Evolutionary conservation across 1,140 invertebrate genomes (phyloP).

Genomic region (Bombus haemorrhoidalis): DNA sequence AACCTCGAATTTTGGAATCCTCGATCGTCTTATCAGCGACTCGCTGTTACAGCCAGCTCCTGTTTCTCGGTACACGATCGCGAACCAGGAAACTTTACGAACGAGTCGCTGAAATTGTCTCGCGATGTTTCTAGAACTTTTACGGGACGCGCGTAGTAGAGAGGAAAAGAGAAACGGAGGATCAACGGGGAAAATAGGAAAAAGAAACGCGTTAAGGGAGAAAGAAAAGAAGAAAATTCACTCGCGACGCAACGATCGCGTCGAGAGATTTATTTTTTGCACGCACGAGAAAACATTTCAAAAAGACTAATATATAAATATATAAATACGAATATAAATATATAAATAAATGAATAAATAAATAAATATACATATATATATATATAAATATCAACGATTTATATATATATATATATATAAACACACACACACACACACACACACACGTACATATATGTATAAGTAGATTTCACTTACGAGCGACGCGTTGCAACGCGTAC

Average conservation of each 20-base stretch:
- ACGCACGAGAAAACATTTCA: slow-evolving; percentile 64
- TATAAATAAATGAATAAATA: slow-evolving; percentile 24
- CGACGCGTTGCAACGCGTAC: slow-evolving; percentile 28
- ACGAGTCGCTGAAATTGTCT: background rate
- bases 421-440: background rate
- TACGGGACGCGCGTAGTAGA: background rate
- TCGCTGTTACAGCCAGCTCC: background rate
- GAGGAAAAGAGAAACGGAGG: background rate
- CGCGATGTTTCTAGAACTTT: slow-evolving; percentile 1
- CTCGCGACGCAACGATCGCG: slow-evolving; percentile 29
- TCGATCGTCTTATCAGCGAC: background rate
- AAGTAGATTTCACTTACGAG: slow-evolving; percentile 34
- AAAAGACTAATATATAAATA: slow-evolving; percentile 60
- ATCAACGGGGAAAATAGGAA: background rate
- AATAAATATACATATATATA: background rate
- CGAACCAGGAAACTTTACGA: background rate
- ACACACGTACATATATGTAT: slow-evolving; percentile 1
- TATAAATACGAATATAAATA: slow-evolving; percentile 35
- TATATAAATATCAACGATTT: slow-evolving; percentile 29
- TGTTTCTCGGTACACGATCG: background rate
- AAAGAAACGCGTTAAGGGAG: background rate
- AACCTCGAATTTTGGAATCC: background rate
- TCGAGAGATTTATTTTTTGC: slow-evolving; percentile 75
- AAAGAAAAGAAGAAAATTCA: slow-evolving; percentile 30
- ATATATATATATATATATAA: slow-evolving; percentile 13